Conservation (phyloP, 2,797 vertebrate genomes). For the Ciconia nigra region DNA sequence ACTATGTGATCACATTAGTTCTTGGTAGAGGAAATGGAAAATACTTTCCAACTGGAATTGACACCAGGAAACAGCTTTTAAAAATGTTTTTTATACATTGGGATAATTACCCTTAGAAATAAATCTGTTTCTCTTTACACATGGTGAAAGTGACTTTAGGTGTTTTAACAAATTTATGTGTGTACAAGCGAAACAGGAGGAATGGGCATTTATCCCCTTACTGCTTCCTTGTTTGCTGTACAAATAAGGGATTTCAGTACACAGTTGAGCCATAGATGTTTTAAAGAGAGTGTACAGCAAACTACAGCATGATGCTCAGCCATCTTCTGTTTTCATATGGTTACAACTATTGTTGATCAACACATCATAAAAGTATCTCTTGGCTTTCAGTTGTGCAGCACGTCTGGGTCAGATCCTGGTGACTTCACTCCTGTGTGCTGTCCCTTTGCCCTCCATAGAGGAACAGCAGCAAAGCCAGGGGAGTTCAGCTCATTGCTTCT, state of each 20-base stretch:
- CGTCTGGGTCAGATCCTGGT: not conserved
- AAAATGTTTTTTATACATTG: not conserved
- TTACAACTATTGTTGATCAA: not conserved
- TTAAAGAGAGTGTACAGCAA: not conserved
- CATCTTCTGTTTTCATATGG: not conserved
- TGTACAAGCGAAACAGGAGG: not conserved
- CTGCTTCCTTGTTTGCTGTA: not conserved
- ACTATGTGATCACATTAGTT: conserved; percentile 8
- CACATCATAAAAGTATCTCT: not conserved
- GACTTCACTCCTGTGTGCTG: not conserved
- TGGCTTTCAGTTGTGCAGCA: not conserved
- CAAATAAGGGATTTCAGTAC: not conserved
- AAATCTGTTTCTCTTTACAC: not conserved
- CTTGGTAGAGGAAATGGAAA: conserved; percentile 48
- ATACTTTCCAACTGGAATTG: not conserved
- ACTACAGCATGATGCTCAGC: not conserved
- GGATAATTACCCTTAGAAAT: not conserved
- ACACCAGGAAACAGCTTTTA: conserved; percentile 36
- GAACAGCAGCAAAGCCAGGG: not conserved
- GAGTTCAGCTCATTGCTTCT: not conserved
- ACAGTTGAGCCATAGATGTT: not conserved
- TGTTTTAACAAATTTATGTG: not conserved
- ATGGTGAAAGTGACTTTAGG: not conserved
- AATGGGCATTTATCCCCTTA: not conserved
- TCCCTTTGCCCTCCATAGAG: not conserved